Evolutionary conservation across 1,140 invertebrate species (phyloP).

Genomic region (Condylostylus longicornis): DNA sequence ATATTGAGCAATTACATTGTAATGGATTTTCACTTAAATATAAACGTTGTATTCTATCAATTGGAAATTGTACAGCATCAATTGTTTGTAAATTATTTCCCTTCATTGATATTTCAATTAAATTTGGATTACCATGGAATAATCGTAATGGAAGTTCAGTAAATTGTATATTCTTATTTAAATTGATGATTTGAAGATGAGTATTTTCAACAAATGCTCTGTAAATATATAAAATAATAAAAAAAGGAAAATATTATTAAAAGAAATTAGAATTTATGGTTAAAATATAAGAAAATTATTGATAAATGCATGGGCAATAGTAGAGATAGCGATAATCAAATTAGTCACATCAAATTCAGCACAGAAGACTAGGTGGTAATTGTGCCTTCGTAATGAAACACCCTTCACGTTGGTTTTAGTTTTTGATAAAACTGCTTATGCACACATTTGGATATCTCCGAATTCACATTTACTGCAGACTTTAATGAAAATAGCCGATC

Average conservation of each 20-base stretch:
- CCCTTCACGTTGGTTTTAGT: too few species aligned
- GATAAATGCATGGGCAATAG: too few species aligned
- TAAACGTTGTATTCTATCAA: conserved; percentile 52
- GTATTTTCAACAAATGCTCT: conserved; percentile 71
- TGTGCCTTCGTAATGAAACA: too few species aligned
- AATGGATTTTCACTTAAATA: conserved; percentile 67
- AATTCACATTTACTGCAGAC: too few species aligned
- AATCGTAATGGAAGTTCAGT: conserved; percentile 50
- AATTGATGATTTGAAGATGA: conserved; percentile 56
- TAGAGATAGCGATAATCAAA: too few species aligned
- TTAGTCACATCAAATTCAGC: too few species aligned
- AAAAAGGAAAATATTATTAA: conserved; percentile 1
- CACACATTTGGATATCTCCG: too few species aligned
- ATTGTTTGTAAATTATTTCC: conserved; percentile 54
- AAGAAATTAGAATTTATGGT: too few species aligned
- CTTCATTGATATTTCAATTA: conserved; percentile 53
- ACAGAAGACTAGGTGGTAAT: too few species aligned
- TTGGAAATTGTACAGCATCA: conserved; percentile 62
- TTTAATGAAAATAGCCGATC: too few species aligned
- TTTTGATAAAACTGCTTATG: too few species aligned
- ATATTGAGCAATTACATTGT: conserved; percentile 70
- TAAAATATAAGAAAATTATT: too few species aligned
- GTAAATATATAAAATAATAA: conserved; percentile 5
- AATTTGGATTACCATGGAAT: conserved; percentile 58
- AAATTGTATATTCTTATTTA: conserved; percentile 60